Evolutionary conservation across 2,797 vertebrate genomes (phyloP).

Genomic region (Rhincodon typus): DNA sequence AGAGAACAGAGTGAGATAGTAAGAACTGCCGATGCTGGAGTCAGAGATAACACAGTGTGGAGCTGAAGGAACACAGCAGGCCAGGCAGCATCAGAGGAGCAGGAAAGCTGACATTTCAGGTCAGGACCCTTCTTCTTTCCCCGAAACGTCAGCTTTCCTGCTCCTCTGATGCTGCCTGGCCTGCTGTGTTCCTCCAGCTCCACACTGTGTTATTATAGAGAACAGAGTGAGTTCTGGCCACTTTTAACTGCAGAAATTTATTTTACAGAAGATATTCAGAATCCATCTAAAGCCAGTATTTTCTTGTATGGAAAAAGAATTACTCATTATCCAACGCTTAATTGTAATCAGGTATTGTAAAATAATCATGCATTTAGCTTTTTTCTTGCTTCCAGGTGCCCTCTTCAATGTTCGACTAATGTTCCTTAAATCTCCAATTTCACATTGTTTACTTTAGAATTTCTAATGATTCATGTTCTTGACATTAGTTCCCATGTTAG

Average conservation of each 20-base stretch:
- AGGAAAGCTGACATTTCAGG: too few relatives aligned
- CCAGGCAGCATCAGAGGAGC: too few relatives aligned
- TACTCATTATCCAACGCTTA: neutral
- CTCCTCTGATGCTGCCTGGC: too few relatives aligned
- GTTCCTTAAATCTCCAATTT: neutral
- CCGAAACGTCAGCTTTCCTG: too few relatives aligned
- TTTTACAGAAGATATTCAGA: neutral
- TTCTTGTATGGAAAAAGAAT: neutral
- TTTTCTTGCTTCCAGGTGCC: neutral
- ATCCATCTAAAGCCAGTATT: too few relatives aligned
- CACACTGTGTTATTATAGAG: too few relatives aligned
- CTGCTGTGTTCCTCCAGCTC: too few relatives aligned
- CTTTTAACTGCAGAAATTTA: neutral
- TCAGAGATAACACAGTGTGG: too few relatives aligned
- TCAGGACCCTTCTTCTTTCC: too few relatives aligned
- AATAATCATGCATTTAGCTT: neutral
- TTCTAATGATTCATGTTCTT: neutral
- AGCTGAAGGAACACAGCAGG: too few relatives aligned
- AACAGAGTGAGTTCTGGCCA: neutral
- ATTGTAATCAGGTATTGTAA: neutral
- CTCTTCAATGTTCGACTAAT: neutral
- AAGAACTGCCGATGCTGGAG: too few relatives aligned
- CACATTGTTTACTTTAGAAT: neutral
- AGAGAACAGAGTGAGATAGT: neutral
- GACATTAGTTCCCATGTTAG: neutral